Evolutionary conservation across 2,113 vertebrate species (phyloP).

Genomic region (Edolisoma coerulescens): DNA sequence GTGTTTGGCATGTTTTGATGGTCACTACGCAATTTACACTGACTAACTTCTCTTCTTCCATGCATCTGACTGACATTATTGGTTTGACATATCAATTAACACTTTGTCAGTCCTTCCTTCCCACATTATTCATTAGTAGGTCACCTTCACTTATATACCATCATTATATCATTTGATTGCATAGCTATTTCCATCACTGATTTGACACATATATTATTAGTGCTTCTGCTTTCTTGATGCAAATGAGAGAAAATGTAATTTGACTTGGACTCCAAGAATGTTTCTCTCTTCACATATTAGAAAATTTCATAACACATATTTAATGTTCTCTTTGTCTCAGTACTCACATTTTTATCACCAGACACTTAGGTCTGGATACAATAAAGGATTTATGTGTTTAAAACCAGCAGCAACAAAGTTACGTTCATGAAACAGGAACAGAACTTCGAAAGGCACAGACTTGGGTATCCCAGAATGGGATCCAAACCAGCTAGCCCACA

Average conservation of each 20-base stretch:
- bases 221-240: background rate
- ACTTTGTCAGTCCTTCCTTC: slow-evolving; percentile 20
- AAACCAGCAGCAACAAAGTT: background rate
- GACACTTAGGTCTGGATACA: background rate
- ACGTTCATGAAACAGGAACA: background rate
- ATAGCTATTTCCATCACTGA: slow-evolving; percentile 14
- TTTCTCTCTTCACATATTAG: background rate
- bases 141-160: slow-evolving; percentile 35
- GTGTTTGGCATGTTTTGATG: background rate
- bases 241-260: slow-evolving; percentile 2
- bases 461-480: background rate
- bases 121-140: slow-evolving; percentile 7
- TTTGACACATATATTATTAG: background rate
- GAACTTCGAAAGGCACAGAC: background rate
- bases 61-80: background rate
- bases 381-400: background rate
- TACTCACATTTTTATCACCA: background rate
- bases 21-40: background rate
- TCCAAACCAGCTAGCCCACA: background rate
- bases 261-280: background rate
- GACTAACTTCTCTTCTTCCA: slow-evolving; percentile 13
- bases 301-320: background rate
- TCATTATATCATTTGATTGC: slow-evolving; percentile 28
- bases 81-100: slow-evolving; percentile 45
- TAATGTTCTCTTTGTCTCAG: background rate